A percentile compares a stretch with the other conserved stretches of the same genome.
phyloP scores from a whole-genome alignment of 2,888 invertebrate species.

The Hanleya hanleyi region DNA sequence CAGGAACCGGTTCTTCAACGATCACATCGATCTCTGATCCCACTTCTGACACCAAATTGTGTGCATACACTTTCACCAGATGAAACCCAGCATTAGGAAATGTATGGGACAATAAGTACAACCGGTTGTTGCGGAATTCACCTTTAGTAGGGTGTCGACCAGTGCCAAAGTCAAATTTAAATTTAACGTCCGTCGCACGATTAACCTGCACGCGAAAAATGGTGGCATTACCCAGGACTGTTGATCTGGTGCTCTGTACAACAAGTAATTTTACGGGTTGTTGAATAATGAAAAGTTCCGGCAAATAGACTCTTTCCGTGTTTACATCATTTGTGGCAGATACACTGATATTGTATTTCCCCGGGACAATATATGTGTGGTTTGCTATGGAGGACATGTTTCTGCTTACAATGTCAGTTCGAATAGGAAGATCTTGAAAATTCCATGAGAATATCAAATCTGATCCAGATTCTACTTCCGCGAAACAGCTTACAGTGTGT shows the following conservation, averaged over 20 bases:
- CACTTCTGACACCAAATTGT: slow-evolving; percentile 53
- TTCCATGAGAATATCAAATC: slow-evolving; percentile 56
- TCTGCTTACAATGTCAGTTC: slow-evolving; percentile 10
- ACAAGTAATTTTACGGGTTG: slow-evolving; percentile 24
- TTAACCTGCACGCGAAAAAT: neutral
- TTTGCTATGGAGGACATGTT: slow-evolving; percentile 26
- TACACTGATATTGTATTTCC: slow-evolving; percentile 53
- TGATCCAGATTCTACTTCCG: slow-evolving; percentile 49
- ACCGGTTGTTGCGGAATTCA: neutral
- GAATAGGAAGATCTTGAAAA: slow-evolving; percentile 27
- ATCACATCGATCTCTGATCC: slow-evolving; percentile 40
- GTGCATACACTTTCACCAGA: slow-evolving; percentile 49
- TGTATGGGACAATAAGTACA: slow-evolving; percentile 19
- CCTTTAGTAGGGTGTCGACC: slow-evolving; percentile 13
- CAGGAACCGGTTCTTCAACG: slow-evolving; percentile 36
- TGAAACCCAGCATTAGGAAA: slow-evolving; percentile 44
- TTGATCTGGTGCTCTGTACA: neutral
- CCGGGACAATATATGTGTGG: slow-evolving; percentile 38
- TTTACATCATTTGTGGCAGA: slow-evolving; percentile 36
- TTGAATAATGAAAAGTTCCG: slow-evolving; percentile 24
- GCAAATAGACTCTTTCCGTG: slow-evolving; percentile 11
- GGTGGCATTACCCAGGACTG: neutral
- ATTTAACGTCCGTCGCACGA: slow-evolving; percentile 23
- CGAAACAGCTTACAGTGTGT: slow-evolving; percentile 43
- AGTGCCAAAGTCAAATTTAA: slow-evolving; percentile 41